These are phyloP conservation scores for Megalopta genalis DNA, from an alignment of 1,140 invertebrate species.

Conservation along the genomic window DNA sequence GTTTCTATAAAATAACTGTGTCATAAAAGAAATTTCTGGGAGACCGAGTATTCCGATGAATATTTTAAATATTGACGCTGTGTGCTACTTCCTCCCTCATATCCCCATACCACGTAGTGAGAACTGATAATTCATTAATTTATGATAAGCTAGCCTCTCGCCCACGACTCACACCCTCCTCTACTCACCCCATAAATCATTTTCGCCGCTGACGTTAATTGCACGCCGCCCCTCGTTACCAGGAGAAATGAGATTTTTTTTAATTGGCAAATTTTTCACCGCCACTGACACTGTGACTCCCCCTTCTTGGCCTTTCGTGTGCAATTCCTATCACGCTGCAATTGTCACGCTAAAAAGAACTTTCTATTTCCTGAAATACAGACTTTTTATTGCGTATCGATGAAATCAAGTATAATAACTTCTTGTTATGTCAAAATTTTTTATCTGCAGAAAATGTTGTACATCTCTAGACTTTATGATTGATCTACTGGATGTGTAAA, in stretches of 20 bases:
- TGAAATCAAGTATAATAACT: neutral
- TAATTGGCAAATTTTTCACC: constrained; percentile 75
- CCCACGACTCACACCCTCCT: constrained; percentile 50
- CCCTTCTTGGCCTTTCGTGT: constrained; percentile 8
- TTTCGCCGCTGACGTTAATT: constrained; percentile 73
- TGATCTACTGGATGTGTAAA: too few relatives aligned
- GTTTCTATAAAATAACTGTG: neutral
- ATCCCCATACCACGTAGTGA: constrained; percentile 7
- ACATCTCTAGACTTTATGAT: too few relatives aligned
- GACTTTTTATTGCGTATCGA: neutral
- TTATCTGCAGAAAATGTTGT: too few relatives aligned
- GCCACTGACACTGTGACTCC: constrained; percentile 62
- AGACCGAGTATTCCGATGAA: constrained; percentile 56
- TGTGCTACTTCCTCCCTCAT: constrained; percentile 25
- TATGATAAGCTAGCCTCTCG: constrained; percentile 70
- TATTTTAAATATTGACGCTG: constrained; percentile 68
- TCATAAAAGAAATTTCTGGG: constrained; percentile 11
- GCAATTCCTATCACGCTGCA: neutral
- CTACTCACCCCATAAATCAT: constrained; percentile 70
- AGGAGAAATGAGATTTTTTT: constrained; percentile 75
- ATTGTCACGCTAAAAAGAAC: neutral
- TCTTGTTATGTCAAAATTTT: too few relatives aligned
- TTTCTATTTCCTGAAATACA: neutral
- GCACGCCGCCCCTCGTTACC: constrained; percentile 72
- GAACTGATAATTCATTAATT: constrained; percentile 74